phyloP scores from a whole-genome alignment of 2,888 invertebrate genomes.

The Chrysina gloriosa region DNA sequence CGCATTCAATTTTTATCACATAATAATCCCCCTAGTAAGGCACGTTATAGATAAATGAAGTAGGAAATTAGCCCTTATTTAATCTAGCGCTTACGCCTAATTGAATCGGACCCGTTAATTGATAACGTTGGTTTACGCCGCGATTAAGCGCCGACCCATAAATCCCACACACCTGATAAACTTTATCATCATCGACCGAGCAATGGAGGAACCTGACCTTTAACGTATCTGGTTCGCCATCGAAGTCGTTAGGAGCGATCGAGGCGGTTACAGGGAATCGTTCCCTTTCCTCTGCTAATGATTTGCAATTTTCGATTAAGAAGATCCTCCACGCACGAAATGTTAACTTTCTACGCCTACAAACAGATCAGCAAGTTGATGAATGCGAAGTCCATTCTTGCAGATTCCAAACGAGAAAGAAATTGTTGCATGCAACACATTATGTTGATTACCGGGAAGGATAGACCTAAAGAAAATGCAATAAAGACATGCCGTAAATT shows the following conservation, averaged over 20 bases:
- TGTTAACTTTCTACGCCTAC: neutral
- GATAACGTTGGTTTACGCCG: constrained; percentile 12
- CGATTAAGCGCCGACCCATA: constrained; percentile 14
- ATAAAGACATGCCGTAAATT: too few species aligned
- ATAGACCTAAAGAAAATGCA: too few species aligned
- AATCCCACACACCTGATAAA: constrained; percentile 29
- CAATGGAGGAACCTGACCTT: neutral
- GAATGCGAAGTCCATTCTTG: constrained; percentile 5
- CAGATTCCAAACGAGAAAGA: neutral
- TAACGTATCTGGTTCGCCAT: neutral
- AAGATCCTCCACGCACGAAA: neutral
- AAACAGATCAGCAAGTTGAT: constrained; percentile 19
- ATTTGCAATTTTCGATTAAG: constrained; percentile 8
- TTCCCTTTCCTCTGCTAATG: neutral
- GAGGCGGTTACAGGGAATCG: neutral
- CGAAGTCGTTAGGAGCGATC: neutral
- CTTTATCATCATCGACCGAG: constrained; percentile 15
- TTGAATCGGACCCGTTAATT: constrained; percentile 31
- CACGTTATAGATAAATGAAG: constrained; percentile 2
- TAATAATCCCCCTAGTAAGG: too few species aligned
- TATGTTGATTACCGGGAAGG: too few species aligned
- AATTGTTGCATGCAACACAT: too few species aligned
- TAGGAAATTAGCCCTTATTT: neutral
- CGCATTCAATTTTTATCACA: too few species aligned
- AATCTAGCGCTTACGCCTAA: constrained; percentile 23